A percentile compares a stretch with the other conserved stretches of the same genome.
These are phyloP conservation scores for Anas bernieri DNA, from an alignment of 2,797 vertebrate species.

Conservation along the genomic window DNA sequence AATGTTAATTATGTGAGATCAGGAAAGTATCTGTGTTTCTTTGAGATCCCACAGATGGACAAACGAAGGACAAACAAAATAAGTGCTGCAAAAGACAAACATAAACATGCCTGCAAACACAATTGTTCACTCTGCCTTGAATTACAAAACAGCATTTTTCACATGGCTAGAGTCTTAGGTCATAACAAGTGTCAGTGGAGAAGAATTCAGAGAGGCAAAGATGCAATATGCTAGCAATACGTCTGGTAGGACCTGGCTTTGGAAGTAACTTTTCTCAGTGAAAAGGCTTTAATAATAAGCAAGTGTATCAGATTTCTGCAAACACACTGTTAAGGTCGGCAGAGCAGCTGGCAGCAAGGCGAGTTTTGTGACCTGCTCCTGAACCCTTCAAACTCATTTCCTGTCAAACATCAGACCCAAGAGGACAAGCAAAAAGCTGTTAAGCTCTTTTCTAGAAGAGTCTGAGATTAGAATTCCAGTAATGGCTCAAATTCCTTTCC, in stretches of 20 bases:
- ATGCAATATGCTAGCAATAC: slow-evolving; percentile 58
- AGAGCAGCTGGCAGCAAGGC: slow-evolving; percentile 80
- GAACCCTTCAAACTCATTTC: slow-evolving; percentile 82
- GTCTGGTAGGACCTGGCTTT: slow-evolving; percentile 62
- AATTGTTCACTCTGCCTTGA: slow-evolving; percentile 49
- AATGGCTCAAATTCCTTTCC: slow-evolving; percentile 81
- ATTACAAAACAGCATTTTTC: slow-evolving; percentile 72
- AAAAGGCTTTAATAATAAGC: slow-evolving; percentile 77
- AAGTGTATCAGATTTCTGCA: slow-evolving; percentile 80
- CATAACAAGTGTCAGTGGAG: slow-evolving; percentile 67
- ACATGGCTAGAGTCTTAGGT: slow-evolving; percentile 66
- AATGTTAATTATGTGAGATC: slow-evolving; percentile 34
- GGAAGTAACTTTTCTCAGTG: slow-evolving; percentile 66
- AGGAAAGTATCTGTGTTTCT: slow-evolving; percentile 28
- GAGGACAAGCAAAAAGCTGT: slow-evolving; percentile 76
- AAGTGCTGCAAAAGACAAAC: slow-evolving; percentile 62
- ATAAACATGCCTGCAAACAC: slow-evolving; percentile 67
- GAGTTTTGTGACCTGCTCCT: slow-evolving; percentile 76
- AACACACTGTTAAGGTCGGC: slow-evolving; percentile 80
- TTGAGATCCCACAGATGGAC: slow-evolving; percentile 48
- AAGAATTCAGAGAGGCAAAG: slow-evolving; percentile 64
- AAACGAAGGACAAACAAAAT: slow-evolving; percentile 54
- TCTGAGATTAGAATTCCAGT: slow-evolving; percentile 83
- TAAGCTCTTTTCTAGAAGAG: slow-evolving; percentile 75
- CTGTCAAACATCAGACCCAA: slow-evolving; percentile 79